These are phyloP conservation scores for Aphidius ervi DNA, from an alignment of 1,140 invertebrate species.

Conservation along the genomic window DNA sequence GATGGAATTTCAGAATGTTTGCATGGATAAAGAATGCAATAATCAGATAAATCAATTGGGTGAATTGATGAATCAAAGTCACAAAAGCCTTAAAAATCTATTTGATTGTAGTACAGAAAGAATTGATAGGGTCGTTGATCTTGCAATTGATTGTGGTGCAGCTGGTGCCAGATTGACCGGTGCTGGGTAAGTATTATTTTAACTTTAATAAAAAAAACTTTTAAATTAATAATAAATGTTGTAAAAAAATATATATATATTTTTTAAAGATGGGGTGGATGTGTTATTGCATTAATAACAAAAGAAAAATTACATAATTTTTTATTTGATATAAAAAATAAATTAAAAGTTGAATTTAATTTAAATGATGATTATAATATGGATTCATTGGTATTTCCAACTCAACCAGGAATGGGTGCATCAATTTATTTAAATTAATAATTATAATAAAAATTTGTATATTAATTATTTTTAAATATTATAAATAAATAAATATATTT, in stretches of 20 bases:
- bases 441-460: background rate
- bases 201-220: slow-evolving; percentile 6
- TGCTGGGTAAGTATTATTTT: slow-evolving; percentile 63
- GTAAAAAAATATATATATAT: slow-evolving; percentile 15
- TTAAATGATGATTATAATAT: slow-evolving; percentile 34
- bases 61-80: slow-evolving; percentile 83
- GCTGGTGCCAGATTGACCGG: slow-evolving; percentile 89
- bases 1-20: slow-evolving; percentile 46
- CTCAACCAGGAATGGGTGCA: slow-evolving; percentile 59
- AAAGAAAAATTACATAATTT: slow-evolving; percentile 65
- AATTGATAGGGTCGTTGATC: slow-evolving; percentile 78
- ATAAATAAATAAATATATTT: too few relatives aligned
- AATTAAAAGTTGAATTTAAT: slow-evolving; percentile 62
- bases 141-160: slow-evolving; percentile 68
- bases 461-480: too few relatives aligned
- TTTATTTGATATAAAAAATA: slow-evolving; percentile 64
- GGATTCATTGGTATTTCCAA: slow-evolving; percentile 58
- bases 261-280: slow-evolving; percentile 86
- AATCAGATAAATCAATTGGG: slow-evolving; percentile 65
- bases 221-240: slow-evolving; percentile 13
- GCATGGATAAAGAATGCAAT: slow-evolving; percentile 33
- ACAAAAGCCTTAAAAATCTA: slow-evolving; percentile 75
- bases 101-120: slow-evolving; percentile 94
- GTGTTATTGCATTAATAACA: slow-evolving; percentile 80
- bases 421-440: background rate